Evolutionary conservation across 2,797 vertebrate genomes (phyloP), one percentile per base, ranked within the genome.

Genomic region (Poecilia picta): DNA sequence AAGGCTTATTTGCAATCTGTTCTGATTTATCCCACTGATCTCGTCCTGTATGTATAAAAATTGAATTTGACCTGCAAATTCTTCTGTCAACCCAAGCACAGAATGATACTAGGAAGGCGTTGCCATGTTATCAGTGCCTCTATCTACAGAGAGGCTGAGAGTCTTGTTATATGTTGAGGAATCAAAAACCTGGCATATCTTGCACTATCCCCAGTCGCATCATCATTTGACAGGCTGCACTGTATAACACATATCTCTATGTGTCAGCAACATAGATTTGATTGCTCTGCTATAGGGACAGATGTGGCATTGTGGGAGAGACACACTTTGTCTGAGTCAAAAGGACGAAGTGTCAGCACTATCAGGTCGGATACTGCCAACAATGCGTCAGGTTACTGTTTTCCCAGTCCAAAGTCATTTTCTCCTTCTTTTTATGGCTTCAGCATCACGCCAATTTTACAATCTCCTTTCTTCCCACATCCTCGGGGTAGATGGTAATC

Each of bases 401-500:
- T 31, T 41, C 53, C 73, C 53, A 71, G 70, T 80, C 59, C 47
- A 39, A 73, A 28, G 75, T 49, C 20, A 78, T 74, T 84, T 78
- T 86, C 84, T 13, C 70, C 77, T 78, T 20, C 43, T 82, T 78
- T 73, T 86, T 77, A 90, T 87, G 77, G 84, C 88, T 87, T 89
- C 81, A 82, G 83, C 81, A 88, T 86, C 78, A 81, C 90, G 89
- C 89, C 93, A 92, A 87, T 94, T 93, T 92, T 81, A 85, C 88
- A 92, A 82, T 91, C 83, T 89, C 83, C 80, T 89, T 83, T 92
- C 80, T 91, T 92, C 85, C 85, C 80, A 86, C 87, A 88, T 93
- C 93, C 91, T 92, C 76, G 0, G 93, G 93, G 92, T 89, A 89
- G 90, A 93, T 92, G 92, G 89, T 94, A 93, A 94, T 93, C 91